Evolutionary conservation across 1,140 invertebrate genomes (phyloP).

Genomic region (Caenorhabditis inopinata): DNA sequence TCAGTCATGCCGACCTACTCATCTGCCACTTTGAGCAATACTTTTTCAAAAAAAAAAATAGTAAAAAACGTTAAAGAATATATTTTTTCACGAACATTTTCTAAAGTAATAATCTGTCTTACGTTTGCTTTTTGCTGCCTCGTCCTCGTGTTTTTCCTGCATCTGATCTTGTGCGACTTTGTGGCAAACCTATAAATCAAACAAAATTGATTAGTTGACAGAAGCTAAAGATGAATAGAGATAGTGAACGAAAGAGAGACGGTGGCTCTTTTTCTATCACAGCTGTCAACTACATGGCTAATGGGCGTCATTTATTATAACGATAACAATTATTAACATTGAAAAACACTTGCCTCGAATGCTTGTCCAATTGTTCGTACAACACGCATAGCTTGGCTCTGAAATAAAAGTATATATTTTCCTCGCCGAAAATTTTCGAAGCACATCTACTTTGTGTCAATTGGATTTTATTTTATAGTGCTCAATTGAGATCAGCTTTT

Average conservation of each 20-base stretch:
- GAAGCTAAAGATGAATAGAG: conserved; percentile 5
- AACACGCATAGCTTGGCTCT: conserved; percentile 96
- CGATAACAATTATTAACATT: conserved; percentile 10
- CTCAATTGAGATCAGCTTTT: background rate
- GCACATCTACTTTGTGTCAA: background rate
- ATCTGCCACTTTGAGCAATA: too few species aligned
- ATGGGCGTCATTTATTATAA: conserved; percentile 20
- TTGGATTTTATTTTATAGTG: background rate
- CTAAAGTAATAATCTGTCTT: too few species aligned
- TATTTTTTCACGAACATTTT: too few species aligned
- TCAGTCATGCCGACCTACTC: too few species aligned
- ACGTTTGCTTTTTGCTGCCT: conserved; percentile 40
- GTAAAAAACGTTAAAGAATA: too few species aligned
- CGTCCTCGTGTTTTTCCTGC: conserved; percentile 50
- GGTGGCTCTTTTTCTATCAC: background rate
- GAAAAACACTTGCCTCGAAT: conserved; percentile 74
- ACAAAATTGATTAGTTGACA: conserved; percentile 30
- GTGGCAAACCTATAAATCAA: conserved; percentile 77
- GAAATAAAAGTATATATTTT: conserved; percentile 58
- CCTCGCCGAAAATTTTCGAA: background rate
- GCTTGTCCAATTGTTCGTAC: conserved; percentile 96
- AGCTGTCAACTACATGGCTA: conserved; percentile 28
- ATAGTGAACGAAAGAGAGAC: background rate
- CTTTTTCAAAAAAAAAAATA: too few species aligned
- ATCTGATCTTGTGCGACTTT: conserved; percentile 72